Evolutionary conservation across 1,140 invertebrate genomes (phyloP).

Genomic region (Olivierus martensii): DNA sequence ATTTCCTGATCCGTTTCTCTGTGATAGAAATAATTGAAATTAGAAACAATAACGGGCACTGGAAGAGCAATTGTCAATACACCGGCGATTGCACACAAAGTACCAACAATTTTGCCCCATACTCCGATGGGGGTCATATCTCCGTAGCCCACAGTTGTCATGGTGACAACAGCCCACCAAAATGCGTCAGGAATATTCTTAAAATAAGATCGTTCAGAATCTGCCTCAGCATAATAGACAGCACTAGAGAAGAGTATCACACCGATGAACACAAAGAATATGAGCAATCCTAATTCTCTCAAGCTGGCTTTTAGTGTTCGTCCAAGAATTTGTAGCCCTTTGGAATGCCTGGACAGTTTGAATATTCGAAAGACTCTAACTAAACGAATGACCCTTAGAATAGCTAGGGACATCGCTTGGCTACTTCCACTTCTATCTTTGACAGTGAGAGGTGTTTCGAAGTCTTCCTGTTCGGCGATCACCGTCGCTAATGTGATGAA

Average conservation of each 20-base stretch:
- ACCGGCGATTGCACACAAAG: slow-evolving; percentile 96
- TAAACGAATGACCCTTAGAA: slow-evolving; percentile 90
- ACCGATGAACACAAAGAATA: slow-evolving; percentile 99
- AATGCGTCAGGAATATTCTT: slow-evolving; percentile 95
- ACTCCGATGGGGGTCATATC: slow-evolving; percentile 97
- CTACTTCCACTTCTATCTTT: slow-evolving; percentile 34
- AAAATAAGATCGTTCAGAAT: slow-evolving; percentile 89
- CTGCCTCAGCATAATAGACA: slow-evolving; percentile 97
- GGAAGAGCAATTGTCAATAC: slow-evolving; percentile 96
- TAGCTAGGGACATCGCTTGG: slow-evolving; percentile 95
- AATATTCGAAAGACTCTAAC: slow-evolving; percentile 98
- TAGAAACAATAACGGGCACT: slow-evolving; percentile 89
- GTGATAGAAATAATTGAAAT: slow-evolving; percentile 99
- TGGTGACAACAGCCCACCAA: slow-evolving; percentile 99
- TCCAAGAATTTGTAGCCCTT: slow-evolving; percentile 92
- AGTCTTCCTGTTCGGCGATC: slow-evolving; percentile 63
- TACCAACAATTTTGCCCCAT: slow-evolving; percentile 98
- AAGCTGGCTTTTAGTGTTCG: slow-evolving; percentile 98
- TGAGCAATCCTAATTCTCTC: slow-evolving; percentile 97
- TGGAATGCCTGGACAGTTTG: slow-evolving; percentile 94
- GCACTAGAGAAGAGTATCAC: slow-evolving; percentile 96
- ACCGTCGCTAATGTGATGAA: slow-evolving; percentile 98
- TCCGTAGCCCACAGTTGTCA: slow-evolving; percentile 96
- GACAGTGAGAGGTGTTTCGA: slow-evolving; percentile 24
- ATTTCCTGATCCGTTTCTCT: slow-evolving; percentile 96